Conservation (phyloP, 2,888 invertebrate genomes). For the Eupithecia insigniata region DNA sequence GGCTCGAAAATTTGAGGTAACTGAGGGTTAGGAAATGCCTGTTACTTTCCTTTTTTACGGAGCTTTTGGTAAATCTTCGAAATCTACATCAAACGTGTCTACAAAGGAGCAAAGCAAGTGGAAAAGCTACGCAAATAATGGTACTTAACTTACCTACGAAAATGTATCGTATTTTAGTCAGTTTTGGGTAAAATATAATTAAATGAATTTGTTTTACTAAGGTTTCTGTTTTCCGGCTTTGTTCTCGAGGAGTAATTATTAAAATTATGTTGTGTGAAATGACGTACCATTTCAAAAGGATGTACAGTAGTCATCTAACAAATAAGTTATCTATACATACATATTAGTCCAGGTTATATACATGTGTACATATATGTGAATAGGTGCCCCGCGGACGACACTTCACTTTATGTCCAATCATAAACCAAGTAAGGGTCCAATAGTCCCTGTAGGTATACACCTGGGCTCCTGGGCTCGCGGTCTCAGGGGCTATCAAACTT, state of each 20-base stretch:
- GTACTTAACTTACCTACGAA: not conserved
- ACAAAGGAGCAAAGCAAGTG: slow-evolving; percentile 7
- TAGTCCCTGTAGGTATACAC: slow-evolving; percentile 1
- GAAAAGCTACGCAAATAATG: not conserved
- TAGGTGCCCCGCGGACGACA: not conserved
- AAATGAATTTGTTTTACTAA: not conserved
- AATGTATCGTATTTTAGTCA: not conserved
- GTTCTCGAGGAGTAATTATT: not conserved
- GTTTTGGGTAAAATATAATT: slow-evolving; percentile 3
- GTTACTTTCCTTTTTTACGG: not conserved
- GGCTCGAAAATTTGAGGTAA: not conserved
- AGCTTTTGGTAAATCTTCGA: slow-evolving; percentile 5
- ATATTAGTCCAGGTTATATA: not conserved
- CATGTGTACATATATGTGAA: too few species aligned
- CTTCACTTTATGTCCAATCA: slow-evolving; percentile 21
- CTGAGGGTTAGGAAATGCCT: not conserved
- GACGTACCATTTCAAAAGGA: not conserved
- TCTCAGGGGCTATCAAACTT: not conserved
- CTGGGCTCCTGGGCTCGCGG: slow-evolving; percentile 2
- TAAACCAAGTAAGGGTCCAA: slow-evolving; percentile 34
- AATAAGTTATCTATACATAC: not conserved
- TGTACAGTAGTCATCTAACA: not conserved
- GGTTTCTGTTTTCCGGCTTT: not conserved
- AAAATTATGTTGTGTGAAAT: not conserved
- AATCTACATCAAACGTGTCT: slow-evolving; percentile 7